A percentile compares a stretch with the other conserved stretches of the same genome.
phyloP scores from a whole-genome alignment of 2,113 vertebrate genomes.

The Panurus biarmicus region DNA sequence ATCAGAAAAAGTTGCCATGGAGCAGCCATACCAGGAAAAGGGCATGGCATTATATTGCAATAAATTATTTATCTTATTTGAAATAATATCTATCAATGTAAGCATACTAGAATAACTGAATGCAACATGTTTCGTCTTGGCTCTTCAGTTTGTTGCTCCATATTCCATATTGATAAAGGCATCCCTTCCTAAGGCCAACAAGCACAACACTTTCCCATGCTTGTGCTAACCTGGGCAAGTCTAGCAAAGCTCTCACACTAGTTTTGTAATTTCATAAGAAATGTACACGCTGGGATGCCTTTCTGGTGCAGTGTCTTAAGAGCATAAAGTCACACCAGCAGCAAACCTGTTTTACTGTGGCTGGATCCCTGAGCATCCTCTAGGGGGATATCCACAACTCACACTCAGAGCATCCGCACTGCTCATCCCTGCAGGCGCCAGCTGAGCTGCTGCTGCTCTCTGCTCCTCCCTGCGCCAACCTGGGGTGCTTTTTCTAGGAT shows the following conservation, averaged over 20 bases:
- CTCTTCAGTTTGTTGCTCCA: background rate
- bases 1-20: background rate
- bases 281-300: fast-evolving
- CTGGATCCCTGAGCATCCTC: background rate
- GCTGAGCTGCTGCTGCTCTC: background rate
- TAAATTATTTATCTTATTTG: background rate
- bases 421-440: fast-evolving
- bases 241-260: background rate
- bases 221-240: background rate
- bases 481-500: fast-evolving
- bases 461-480: background rate
- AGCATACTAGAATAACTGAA: background rate
- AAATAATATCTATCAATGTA: background rate
- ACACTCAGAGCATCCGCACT: fast-evolving
- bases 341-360: background rate
- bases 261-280: background rate
- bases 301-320: background rate
- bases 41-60: background rate
- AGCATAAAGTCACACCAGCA: background rate
- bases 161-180: background rate
- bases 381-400: fast-evolving
- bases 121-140: background rate
- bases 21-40: background rate
- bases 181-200: background rate
- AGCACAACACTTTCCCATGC: background rate